Evolutionary conservation across 1,140 invertebrate genomes (phyloP), one percentile per base, ranked within the genome.

Genomic region (Drosophila grimshawi): DNA sequence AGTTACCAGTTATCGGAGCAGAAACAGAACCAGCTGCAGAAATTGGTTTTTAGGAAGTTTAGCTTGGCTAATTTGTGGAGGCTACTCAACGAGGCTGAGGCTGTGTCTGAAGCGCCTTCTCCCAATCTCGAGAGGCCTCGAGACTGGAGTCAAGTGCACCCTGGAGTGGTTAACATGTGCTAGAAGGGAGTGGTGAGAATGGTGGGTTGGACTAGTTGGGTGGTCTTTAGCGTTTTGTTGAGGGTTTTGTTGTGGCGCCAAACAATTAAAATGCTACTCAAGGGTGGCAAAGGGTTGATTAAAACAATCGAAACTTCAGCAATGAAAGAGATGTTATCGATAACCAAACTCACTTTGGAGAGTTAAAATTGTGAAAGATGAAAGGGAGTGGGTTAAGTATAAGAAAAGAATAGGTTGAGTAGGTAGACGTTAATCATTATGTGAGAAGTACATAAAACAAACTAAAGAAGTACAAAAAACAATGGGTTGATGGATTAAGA

Each of bases 1-100:
- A 37, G 55, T 76, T 70, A 33, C 10, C 51, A 33, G 30, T n/a
- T 35, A 29, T 2, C n/a, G 8, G 11, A 52, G 8, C 49, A 11
- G 48, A 46, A 11, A n/a, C 43, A 46, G 43, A 49, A 49, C 48
- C 8, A 43, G 66, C 30, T 48, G 55, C 30, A 8, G 32, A 57
- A 70, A 35, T 27, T 52, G 63, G 19, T 19, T 19, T 19, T 29
- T 70, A 3, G 49, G 37, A 49, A 77, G 74, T 64, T 60, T 63
- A 75, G 75, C 74, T 78, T 60, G 63, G 71, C 83, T 86, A 86
- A 86, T 79, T 86, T 76, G 76, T 68, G 52, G 63, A 52, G 29
- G 68, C 64, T 79, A 79, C 62, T 75, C 7, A 2, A 41, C 67
- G 66, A 57, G 69, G 32, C 30, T 69, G 80, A 82, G 71, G 76